A percentile compares a stretch with the other conserved stretches of the same genome.
Evolutionary conservation across 2,113 vertebrate species (phyloP).

Genomic region (Chrysemys picta): DNA sequence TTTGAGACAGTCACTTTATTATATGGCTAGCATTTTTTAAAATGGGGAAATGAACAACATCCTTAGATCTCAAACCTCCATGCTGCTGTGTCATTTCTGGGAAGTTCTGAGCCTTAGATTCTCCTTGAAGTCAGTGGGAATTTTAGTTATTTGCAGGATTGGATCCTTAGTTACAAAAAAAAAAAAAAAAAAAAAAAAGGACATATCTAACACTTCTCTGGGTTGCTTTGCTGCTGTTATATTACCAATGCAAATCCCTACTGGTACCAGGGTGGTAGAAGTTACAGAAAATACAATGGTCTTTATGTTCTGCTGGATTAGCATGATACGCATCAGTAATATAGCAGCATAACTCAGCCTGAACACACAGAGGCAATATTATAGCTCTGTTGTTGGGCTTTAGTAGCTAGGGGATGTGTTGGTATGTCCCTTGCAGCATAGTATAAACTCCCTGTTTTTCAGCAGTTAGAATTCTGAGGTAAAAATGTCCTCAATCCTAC

Average conservation of each 20-base stretch:
- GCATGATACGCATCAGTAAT: background rate
- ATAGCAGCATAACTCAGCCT: background rate
- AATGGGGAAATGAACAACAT: background rate
- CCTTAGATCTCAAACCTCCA: background rate
- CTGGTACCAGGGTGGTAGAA: slow-evolving; percentile 19
- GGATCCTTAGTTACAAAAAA: background rate
- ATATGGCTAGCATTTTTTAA: background rate
- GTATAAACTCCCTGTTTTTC: slow-evolving; percentile 14
- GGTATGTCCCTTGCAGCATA: background rate
- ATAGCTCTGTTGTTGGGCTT: slow-evolving; percentile 22
- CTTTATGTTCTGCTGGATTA: slow-evolving; percentile 38
- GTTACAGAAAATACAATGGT: slow-evolving; percentile 5
- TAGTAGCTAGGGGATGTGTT: background rate
- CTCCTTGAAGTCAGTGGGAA: background rate
- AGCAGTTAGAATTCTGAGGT: slow-evolving; percentile 14
- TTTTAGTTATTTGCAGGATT: background rate
- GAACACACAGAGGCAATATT: background rate
- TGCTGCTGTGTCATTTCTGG: background rate
- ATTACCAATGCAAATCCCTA: slow-evolving; percentile 57
- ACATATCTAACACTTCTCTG: background rate
- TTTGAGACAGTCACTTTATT: background rate
- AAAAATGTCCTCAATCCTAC: slow-evolving; percentile 34
- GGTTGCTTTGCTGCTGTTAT: slow-evolving; percentile 28
- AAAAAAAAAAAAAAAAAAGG: background rate
- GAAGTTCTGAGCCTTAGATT: background rate